Conservation (phyloP, 1,140 invertebrate species). For the Atopsyche davidsoni region DNA sequence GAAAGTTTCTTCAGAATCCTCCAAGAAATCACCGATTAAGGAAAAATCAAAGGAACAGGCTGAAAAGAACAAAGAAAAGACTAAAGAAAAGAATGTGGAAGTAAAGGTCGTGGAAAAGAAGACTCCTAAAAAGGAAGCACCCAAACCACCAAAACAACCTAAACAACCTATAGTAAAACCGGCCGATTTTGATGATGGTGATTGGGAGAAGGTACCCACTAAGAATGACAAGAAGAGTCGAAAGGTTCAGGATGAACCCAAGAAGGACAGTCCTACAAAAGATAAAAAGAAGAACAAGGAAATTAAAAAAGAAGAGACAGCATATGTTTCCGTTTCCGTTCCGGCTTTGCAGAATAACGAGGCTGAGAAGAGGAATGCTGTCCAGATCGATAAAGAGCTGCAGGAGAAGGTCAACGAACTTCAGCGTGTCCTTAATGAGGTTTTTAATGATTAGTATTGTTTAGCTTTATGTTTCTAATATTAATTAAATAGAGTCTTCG, state of each 20-base stretch:
- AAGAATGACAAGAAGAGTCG: conserved; percentile 59
- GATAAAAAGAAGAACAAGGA: conserved; percentile 37
- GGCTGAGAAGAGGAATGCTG: conserved; percentile 34
- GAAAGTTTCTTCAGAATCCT: conserved; percentile 43
- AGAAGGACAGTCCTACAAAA: conserved; percentile 49
- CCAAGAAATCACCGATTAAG: conserved; percentile 33
- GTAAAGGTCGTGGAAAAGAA: conserved; percentile 39
- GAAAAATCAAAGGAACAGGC: conserved; percentile 32
- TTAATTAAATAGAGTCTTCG: neutral
- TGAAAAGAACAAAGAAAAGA: conserved; percentile 14
- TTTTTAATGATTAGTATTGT: conserved; percentile 15
- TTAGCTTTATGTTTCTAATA: neutral
- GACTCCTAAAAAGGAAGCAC: conserved; percentile 44
- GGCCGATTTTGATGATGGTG: conserved; percentile 65
- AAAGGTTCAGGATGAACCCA: conserved; percentile 49
- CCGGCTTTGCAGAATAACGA: conserved; percentile 26
- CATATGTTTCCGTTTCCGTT: conserved; percentile 34
- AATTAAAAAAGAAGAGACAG: conserved; percentile 35
- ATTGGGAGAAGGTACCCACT: conserved; percentile 66
- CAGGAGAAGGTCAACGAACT: conserved; percentile 46
- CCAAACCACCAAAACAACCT: conserved; percentile 48
- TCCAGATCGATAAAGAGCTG: conserved; percentile 40
- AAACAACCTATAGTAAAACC: conserved; percentile 59
- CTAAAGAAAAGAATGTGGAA: conserved; percentile 31
- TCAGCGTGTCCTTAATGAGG: conserved; percentile 45